These are phyloP conservation scores for Varanus salvator DNA, from an alignment of 2,113 vertebrate genomes.

Conservation along the genomic window DNA sequence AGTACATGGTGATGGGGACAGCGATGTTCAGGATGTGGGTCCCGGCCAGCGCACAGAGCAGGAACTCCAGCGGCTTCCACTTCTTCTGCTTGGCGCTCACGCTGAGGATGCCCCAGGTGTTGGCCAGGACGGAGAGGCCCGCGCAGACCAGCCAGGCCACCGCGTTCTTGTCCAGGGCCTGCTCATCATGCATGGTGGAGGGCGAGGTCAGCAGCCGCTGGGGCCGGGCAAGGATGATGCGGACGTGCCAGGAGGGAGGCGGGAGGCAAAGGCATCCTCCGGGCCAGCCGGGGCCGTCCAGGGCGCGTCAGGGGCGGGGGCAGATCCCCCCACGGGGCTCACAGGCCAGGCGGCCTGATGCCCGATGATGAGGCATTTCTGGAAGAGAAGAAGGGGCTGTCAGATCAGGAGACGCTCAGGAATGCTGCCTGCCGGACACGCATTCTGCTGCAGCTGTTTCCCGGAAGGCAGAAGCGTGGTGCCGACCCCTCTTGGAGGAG, in stretches of 20 bases:
- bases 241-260: constrained; percentile 55
- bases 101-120: constrained; percentile 93
- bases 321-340: not conserved
- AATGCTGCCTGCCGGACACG: too few relatives aligned
- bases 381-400: not conserved
- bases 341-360: too few relatives aligned
- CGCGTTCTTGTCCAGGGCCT: constrained; percentile 84
- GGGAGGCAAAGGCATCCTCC: constrained; percentile 75
- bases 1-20: constrained; percentile 91
- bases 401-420: too few relatives aligned
- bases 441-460: too few relatives aligned
- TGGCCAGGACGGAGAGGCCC: constrained; percentile 89
- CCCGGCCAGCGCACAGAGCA: constrained; percentile 89
- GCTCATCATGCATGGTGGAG: constrained; percentile 89
- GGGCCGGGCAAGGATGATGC: constrained; percentile 63
- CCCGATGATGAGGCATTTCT: not conserved
- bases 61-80: constrained; percentile 93
- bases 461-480: too few relatives aligned
- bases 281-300: constrained; percentile 35
- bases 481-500: too few relatives aligned
- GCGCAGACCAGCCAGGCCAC: constrained; percentile 93
- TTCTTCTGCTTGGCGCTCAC: constrained; percentile 94
- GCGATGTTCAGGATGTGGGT: constrained; percentile 94
- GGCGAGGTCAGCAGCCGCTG: constrained; percentile 15
- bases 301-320: not conserved